Percentiles rank a stretch among this genome's conserved stretches.
phyloP scores from a whole-genome alignment of 2,113 vertebrate genomes.

The Hassar affinis region DNA sequence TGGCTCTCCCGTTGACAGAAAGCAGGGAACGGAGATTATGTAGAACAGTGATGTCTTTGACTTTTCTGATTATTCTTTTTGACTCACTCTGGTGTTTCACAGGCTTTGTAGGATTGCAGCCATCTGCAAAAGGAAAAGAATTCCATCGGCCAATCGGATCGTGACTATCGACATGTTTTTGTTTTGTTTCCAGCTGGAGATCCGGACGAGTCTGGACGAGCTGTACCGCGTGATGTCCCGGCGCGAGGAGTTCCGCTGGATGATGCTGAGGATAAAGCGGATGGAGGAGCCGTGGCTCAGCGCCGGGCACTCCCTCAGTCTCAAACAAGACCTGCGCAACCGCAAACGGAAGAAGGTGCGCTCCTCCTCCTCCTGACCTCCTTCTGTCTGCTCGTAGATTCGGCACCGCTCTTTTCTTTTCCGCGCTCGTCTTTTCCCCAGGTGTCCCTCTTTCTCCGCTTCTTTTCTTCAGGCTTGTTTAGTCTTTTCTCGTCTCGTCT shows the following conservation, averaged over 20 bases:
- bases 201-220: conserved; percentile 87
- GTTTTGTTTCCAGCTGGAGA: conserved; percentile 76
- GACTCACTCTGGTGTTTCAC: too few relatives aligned
- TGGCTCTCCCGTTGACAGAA: too few relatives aligned
- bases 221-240: conserved; percentile 92
- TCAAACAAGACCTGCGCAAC: conserved; percentile 88
- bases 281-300: conserved; percentile 95
- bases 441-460: not conserved
- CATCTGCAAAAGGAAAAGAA: too few relatives aligned
- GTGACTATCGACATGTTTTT: too few relatives aligned
- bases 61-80: too few relatives aligned
- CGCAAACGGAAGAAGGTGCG: conserved; percentile 89
- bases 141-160: too few relatives aligned
- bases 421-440: not conserved
- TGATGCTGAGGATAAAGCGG: conserved; percentile 91
- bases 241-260: conserved; percentile 97
- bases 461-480: not conserved
- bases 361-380: not conserved
- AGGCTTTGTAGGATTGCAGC: too few relatives aligned
- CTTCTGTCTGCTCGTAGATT: not conserved
- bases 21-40: too few relatives aligned
- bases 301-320: conserved; percentile 86
- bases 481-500: not conserved
- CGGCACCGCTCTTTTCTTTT: not conserved
- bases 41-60: too few relatives aligned